Evolutionary conservation across 1,140 invertebrate species (phyloP), one percentile per base, ranked within the genome.

Genomic region (Odontomachus brunneus): DNA sequence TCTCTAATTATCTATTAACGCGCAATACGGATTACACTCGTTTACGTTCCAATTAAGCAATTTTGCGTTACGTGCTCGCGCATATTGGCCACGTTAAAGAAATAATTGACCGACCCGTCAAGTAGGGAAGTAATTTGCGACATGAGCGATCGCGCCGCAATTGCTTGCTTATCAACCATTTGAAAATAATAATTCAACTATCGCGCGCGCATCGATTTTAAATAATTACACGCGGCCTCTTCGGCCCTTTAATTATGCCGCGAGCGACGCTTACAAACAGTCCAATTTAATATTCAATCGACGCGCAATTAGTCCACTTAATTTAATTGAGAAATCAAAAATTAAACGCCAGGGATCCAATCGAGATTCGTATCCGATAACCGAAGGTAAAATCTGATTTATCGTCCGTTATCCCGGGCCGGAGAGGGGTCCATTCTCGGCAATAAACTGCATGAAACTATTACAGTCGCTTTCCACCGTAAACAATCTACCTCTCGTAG

Each of bases 361-460:
- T 69, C 38, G 65, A 44, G 38, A 80, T 80, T 80, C 44, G 57
- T 69, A 80, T 69, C 33, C 65, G 24, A 80, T 69, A 55, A 38
- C 33, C 38, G 38, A 57, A 55, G 22, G 69, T 19, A 26, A 26
- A 76, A 67, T 80, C 69, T 69, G 65, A 80, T 80, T 78, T 57
- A 44, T 69, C 24, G 12, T 26, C 22, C 63, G 75, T 78, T 57
- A 69, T 26, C 55, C 44, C 65, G 44, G 19, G 19, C 17, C 19
- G 19, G 38, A 22, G 38, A 24, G 29, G 48, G 44, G 24, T 69
- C 48, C 33, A 49, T 17, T 19, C 51, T 66, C 53, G 74, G 51
- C 62, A 76, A 76, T 76, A 76, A 76, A 69, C 53, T 71, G 38
- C 51, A 80, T 24, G 49, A 80, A 80, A 80, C 75, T 57, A 80